These are phyloP conservation scores for Acleris cristana DNA, from an alignment of 2,888 invertebrate genomes.

Conservation along the genomic window DNA sequence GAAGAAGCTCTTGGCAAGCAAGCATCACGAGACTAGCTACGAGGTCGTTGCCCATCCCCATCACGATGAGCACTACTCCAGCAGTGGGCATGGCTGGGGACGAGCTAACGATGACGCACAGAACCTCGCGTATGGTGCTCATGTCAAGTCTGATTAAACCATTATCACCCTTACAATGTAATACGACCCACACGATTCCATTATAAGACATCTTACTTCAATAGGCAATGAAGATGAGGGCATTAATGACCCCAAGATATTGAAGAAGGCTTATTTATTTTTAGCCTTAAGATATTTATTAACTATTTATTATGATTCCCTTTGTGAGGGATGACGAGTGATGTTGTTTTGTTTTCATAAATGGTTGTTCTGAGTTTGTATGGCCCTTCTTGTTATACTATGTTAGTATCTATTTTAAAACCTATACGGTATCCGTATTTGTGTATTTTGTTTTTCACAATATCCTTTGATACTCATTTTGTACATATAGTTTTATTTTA, in stretches of 20 bases:
- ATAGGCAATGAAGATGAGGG: conserved; percentile 42
- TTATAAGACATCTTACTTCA: conserved; percentile 49
- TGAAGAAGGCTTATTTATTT: conserved; percentile 63
- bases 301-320: conserved; percentile 67
- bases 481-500: conserved; percentile 47
- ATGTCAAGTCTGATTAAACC: conserved; percentile 71
- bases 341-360: conserved; percentile 69
- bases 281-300: conserved; percentile 74
- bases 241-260: conserved; percentile 20
- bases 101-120: conserved; percentile 79
- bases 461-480: conserved; percentile 43
- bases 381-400: conserved; percentile 71
- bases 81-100: conserved; percentile 87
- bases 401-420: conserved; percentile 70
- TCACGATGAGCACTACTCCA: conserved; percentile 81
- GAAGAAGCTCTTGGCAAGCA: conserved; percentile 88
- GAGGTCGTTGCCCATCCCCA: conserved; percentile 90
- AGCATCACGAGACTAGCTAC: conserved; percentile 88
- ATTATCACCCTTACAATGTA: conserved; percentile 27
- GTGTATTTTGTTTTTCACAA: conserved; percentile 71
- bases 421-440: conserved; percentile 81
- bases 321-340: conserved; percentile 64
- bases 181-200: conserved; percentile 48
- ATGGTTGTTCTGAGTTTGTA: conserved; percentile 76
- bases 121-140: conserved; percentile 84